Evolutionary conservation across 2,888 invertebrate species (phyloP).

Genomic region (Clanis bilineata): DNA sequence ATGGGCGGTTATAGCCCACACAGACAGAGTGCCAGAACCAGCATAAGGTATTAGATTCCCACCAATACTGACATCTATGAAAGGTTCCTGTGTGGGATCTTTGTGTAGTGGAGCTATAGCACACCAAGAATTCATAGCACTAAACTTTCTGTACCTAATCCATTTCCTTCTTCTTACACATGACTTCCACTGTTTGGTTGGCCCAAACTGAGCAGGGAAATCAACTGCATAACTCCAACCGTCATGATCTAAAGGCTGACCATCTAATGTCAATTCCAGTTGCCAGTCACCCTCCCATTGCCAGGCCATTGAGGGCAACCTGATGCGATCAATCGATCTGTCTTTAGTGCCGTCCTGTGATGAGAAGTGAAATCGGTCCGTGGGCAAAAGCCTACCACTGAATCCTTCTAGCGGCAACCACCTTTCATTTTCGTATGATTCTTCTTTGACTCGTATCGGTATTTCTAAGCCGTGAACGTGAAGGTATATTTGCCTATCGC

Average conservation of each 20-base stretch:
- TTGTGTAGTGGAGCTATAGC: conserved; percentile 94
- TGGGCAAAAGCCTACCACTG: conserved; percentile 90
- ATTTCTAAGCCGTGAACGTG: conserved; percentile 95
- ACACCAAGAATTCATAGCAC: conserved; percentile 96
- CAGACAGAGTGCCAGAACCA: conserved; percentile 87
- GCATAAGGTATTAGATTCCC: conserved; percentile 92
- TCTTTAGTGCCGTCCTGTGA: conserved; percentile 91
- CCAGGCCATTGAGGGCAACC: conserved; percentile 96
- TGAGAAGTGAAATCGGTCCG: conserved; percentile 94
- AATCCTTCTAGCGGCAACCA: conserved; percentile 96
- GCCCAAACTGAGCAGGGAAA: conserved; percentile 91
- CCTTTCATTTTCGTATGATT: conserved; percentile 96
- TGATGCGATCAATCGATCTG: conserved; percentile 89
- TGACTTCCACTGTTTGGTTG: conserved; percentile 93
- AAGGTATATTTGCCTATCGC: conserved; percentile 95
- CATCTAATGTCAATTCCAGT: conserved; percentile 91
- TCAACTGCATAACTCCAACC: conserved; percentile 97
- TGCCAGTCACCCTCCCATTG: conserved; percentile 98
- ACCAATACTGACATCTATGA: conserved; percentile 94
- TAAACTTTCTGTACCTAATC: conserved; percentile 93
- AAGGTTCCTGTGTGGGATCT: conserved; percentile 95
- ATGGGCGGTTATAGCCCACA: conserved; percentile 97
- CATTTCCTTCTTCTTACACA: conserved; percentile 94
- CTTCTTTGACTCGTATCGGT: conserved; percentile 94
- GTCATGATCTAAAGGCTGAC: conserved; percentile 93